Base-by-base conservation (phyloP, 2,888 invertebrate genomes). In the Ligdia adustata region DNA sequence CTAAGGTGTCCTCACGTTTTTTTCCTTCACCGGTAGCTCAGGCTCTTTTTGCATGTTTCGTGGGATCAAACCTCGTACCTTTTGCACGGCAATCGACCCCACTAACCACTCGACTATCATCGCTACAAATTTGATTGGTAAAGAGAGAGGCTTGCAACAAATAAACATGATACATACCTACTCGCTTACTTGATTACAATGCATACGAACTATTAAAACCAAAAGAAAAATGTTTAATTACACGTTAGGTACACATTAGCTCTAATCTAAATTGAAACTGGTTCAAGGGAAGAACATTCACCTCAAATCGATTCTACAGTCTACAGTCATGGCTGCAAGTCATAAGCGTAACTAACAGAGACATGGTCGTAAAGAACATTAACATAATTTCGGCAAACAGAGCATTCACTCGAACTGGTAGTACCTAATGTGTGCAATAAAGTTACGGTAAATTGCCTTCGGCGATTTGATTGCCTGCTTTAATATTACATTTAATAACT, bases 241-340 rank as follows among this genome's bases (percentile, higher is more conserved):
- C 37, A n/a, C 26, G 26, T 37, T 12, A 27, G 35, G 38, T 29
- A 39, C 29, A 29, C 11, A 27, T 9, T 12, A 28, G 27, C 7
- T 22, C n/a, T 32, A 48, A 26, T 48, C 37, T 32, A 41, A 27
- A 29, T 49, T 39, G 27, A 33, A 49, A 38, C 48, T 49, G 34
- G 48, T 39, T 27, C 48, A 49, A 49, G 48, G 48, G 33, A 29
- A 49, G 22, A 49, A 49, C 48, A 49, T 49, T 49, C 48, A 49
- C 48, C 48, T 49, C 24, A 49, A 49, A 49, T 42, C 38, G 42
- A 43, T 33, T 22, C 33, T 24, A 18, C 31, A 34, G 35, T 35
- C 37, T 32, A 18, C 31, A 34, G 35, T 35, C 37, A 27, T 9
- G 16, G 14, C 37, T 27, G 29, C 22, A 27, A 28, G 18, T 31